phyloP scores from a whole-genome alignment of 2,113 vertebrate species.

The Petaurus breviceps region DNA sequence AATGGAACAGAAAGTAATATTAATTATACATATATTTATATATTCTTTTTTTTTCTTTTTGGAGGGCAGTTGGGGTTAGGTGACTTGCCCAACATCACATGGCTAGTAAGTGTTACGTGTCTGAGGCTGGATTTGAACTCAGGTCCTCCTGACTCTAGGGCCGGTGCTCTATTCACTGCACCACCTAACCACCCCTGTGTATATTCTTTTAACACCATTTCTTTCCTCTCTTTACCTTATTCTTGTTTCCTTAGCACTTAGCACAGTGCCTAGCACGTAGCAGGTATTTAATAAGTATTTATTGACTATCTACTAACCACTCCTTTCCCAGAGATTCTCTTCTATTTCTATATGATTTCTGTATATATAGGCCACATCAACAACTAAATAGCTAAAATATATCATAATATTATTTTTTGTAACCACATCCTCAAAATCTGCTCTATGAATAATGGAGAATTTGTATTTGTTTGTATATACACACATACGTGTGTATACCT shows the following conservation, averaged over 20 bases:
- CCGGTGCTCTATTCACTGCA: too few relatives aligned
- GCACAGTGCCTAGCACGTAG: not conserved
- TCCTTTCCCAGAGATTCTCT: not conserved
- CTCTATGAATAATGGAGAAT: conserved; percentile 25
- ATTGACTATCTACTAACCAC: not conserved
- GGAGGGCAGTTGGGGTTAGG: too few relatives aligned
- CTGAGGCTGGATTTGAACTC: too few relatives aligned
- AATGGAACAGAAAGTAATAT: not conserved
- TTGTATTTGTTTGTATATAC: too few relatives aligned
- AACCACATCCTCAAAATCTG: not conserved
- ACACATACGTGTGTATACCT: too few relatives aligned
- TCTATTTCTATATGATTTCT: conserved; percentile 40
- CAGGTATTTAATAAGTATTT: not conserved
- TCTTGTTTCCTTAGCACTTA: not conserved
- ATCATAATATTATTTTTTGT: not conserved
- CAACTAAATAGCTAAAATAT: not conserved
- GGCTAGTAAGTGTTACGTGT: too few relatives aligned
- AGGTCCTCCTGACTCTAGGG: too few relatives aligned
- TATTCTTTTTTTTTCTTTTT: not conserved
- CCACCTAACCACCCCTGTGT: too few relatives aligned
- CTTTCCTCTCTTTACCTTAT: not conserved
- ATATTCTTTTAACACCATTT: not conserved
- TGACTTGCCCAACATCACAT: too few relatives aligned
- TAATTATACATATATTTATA: not conserved
- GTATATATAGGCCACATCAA: not conserved